phyloP scores from a whole-genome alignment of 2,797 vertebrate genomes.

The Telmatherina bonti region DNA sequence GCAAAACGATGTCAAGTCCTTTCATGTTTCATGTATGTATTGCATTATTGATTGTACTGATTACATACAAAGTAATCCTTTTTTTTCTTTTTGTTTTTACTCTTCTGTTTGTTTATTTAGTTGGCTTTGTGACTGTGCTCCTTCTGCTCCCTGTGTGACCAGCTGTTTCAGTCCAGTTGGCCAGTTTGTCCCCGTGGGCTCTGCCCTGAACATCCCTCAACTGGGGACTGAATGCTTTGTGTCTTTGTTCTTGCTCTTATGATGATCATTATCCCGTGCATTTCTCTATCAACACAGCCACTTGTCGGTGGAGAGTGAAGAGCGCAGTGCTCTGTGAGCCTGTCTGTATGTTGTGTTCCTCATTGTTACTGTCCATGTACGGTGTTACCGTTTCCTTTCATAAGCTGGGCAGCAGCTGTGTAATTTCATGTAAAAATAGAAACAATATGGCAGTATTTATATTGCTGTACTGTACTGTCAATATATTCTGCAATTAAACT shows the following conservation, averaged over 20 bases:
- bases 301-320: constrained; percentile 45
- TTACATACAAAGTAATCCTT: constrained; percentile 69
- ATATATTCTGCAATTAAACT: constrained; percentile 83
- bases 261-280: constrained; percentile 60
- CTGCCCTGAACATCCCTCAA: constrained; percentile 31
- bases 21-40: constrained; percentile 72
- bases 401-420: constrained; percentile 72
- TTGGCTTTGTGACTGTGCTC: constrained; percentile 59
- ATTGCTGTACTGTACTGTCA: constrained; percentile 79
- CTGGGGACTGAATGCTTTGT: constrained; percentile 45
- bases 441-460: constrained; percentile 79
- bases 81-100: constrained; percentile 53
- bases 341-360: constrained; percentile 66
- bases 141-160: constrained; percentile 61
- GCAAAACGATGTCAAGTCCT: constrained; percentile 45
- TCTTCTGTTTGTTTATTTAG: constrained; percentile 41
- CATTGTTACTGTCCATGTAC: constrained; percentile 67
- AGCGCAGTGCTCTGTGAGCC: constrained; percentile 67
- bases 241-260: constrained; percentile 64
- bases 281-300: constrained; percentile 63
- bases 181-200: constrained; percentile 42
- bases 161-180: constrained; percentile 44
- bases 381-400: constrained; percentile 69
- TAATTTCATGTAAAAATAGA: constrained; percentile 78
- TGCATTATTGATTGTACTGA: constrained; percentile 13